These are phyloP conservation scores for Coleophora flavipennella DNA, from an alignment of 2,888 invertebrate genomes.

Conservation along the genomic window DNA sequence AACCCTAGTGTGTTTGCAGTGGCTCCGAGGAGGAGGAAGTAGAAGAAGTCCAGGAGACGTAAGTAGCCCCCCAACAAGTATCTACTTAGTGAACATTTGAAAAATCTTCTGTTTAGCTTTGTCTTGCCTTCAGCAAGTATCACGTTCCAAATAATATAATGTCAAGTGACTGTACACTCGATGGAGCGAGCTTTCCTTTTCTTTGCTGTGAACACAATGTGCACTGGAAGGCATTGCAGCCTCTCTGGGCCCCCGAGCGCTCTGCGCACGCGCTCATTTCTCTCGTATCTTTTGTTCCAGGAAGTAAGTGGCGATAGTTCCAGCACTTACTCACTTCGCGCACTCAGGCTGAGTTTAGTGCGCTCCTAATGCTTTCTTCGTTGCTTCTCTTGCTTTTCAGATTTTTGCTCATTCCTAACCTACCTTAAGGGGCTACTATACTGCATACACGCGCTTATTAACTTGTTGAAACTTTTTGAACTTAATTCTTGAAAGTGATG, in stretches of 20 bases:
- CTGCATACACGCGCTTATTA: constrained; percentile 33
- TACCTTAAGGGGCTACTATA: constrained; percentile 35
- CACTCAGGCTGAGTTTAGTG: constrained; percentile 58
- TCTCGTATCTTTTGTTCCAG: constrained; percentile 70
- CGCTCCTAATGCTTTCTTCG: constrained; percentile 54
- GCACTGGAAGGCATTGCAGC: constrained; percentile 51
- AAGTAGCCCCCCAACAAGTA: constrained; percentile 56
- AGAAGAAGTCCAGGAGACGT: constrained; percentile 83
- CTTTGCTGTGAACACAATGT: no score
- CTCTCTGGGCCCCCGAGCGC: constrained; percentile 42
- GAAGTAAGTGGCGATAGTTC: constrained; percentile 72
- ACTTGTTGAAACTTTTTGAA: constrained; percentile 19
- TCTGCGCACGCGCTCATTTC: constrained; percentile 62
- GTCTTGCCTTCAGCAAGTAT: no score
- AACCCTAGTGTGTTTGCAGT: constrained; percentile 48
- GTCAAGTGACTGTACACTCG: constrained; percentile 14
- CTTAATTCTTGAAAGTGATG: no score
- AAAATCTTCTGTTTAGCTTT: background rate
- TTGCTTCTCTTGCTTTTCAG: constrained; percentile 57
- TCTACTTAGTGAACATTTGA: background rate
- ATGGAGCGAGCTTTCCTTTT: constrained; percentile 20
- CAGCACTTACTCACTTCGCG: constrained; percentile 62
- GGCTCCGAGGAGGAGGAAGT: constrained; percentile 83
- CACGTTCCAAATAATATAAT: background rate
- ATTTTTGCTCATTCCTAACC: constrained; percentile 21